phyloP scores from a whole-genome alignment of 2,888 invertebrate species.

The Meiosimyza platycephala region DNA sequence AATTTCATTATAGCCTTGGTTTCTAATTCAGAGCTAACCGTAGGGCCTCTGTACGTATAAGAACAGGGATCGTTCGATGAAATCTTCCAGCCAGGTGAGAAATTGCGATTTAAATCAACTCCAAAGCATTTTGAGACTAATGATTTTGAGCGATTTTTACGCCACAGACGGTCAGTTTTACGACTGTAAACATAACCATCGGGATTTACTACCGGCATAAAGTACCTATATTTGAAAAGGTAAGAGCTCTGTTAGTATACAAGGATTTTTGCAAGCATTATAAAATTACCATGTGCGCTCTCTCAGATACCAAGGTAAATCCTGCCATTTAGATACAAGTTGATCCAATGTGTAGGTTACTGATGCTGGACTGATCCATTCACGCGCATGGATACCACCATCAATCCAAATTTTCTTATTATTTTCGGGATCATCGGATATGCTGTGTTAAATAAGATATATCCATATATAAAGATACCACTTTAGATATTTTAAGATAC shows the following conservation, averaged over 20 bases:
- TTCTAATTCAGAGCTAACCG: slow-evolving; percentile 79
- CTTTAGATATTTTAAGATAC: no score
- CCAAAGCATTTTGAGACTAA: slow-evolving; percentile 70
- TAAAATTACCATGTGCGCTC: no score
- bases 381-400: slow-evolving; percentile 78
- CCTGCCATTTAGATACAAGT: slow-evolving; percentile 68
- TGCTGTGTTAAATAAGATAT: no score
- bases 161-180: slow-evolving; percentile 73
- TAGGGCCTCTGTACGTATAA: slow-evolving; percentile 75
- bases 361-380: slow-evolving; percentile 79
- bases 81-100: slow-evolving; percentile 76
- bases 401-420: slow-evolving; percentile 63
- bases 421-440: no score
- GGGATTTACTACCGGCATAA: slow-evolving; percentile 80
- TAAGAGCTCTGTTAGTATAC: no score
- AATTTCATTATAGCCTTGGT: slow-evolving; percentile 57
- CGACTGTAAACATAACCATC: slow-evolving; percentile 79
- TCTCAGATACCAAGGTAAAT: no score
- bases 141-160: slow-evolving; percentile 72
- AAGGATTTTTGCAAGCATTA: no score
- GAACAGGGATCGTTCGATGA: slow-evolving; percentile 73
- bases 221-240: slow-evolving; percentile 69
- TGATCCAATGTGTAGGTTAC: slow-evolving; percentile 74
- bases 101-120: slow-evolving; percentile 83
- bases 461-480: no score